phyloP scores from a whole-genome alignment of 2,113 vertebrate genomes.

The Macrotis lagotis region DNA sequence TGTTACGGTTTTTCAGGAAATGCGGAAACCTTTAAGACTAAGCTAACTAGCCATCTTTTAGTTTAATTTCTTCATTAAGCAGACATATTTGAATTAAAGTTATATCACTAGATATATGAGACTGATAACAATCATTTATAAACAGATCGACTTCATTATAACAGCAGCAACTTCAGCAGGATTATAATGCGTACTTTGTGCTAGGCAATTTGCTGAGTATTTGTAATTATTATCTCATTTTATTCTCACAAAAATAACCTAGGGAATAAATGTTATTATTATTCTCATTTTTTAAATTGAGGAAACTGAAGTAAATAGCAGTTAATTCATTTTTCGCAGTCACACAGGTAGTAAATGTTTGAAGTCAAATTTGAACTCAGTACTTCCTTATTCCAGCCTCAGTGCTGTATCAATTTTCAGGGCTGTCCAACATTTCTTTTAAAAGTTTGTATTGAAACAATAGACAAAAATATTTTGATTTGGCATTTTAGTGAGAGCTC shows the following conservation, averaged over 20 bases:
- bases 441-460: too few relatives aligned
- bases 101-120: neutral
- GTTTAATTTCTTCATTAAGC: constrained; percentile 5
- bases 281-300: too few relatives aligned
- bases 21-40: neutral
- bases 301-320: too few relatives aligned
- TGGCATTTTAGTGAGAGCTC: too few relatives aligned
- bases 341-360: too few relatives aligned
- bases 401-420: too few relatives aligned
- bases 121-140: neutral
- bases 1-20: neutral
- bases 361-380: too few relatives aligned
- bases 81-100: neutral
- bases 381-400: too few relatives aligned
- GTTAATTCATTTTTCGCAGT: too few relatives aligned
- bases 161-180: neutral
- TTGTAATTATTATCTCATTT: neutral
- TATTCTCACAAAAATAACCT: neutral
- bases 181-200: neutral
- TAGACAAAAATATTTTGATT: too few relatives aligned
- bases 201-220: neutral
- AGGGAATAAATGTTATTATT: too few relatives aligned
- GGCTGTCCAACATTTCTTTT: too few relatives aligned
- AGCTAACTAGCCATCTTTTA: neutral
- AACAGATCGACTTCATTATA: neutral